Conservation (phyloP, 2,113 vertebrate genomes). For the Tringa solitaria region DNA sequence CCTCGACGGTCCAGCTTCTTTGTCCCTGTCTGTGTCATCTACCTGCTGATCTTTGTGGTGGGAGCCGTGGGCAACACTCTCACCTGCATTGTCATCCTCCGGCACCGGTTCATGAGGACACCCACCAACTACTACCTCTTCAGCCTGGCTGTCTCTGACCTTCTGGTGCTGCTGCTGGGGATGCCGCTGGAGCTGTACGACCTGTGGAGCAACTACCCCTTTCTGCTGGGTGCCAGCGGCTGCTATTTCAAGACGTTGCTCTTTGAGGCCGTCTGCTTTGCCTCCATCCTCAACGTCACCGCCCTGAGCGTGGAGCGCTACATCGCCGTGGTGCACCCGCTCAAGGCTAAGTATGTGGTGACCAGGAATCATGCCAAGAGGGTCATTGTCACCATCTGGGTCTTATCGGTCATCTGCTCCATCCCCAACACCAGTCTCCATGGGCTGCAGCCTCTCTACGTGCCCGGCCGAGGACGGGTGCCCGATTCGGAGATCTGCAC, state of each 20-base stretch:
- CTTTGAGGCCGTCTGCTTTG: slow-evolving; percentile 91
- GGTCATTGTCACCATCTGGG: slow-evolving; percentile 85
- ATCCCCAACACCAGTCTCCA: slow-evolving; percentile 94
- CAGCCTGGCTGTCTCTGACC: slow-evolving; percentile 90
- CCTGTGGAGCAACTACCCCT: slow-evolving; percentile 92
- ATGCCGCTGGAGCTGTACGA: slow-evolving; percentile 95
- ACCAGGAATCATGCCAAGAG: slow-evolving; percentile 85
- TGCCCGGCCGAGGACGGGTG: slow-evolving; percentile 63
- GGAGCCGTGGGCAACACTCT: slow-evolving; percentile 86
- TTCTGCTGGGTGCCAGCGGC: slow-evolving; percentile 82
- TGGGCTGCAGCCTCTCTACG: slow-evolving; percentile 73
- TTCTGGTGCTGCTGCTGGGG: slow-evolving; percentile 89
- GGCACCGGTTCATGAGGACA: slow-evolving; percentile 87
- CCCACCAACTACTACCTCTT: slow-evolving; percentile 96
- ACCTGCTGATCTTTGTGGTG: slow-evolving; percentile 87
- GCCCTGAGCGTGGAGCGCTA: slow-evolving; percentile 92
- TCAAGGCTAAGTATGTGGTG: slow-evolving; percentile 87
- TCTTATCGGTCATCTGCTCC: slow-evolving; percentile 82
- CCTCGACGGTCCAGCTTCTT: slow-evolving; percentile 82
- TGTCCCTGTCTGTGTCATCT: slow-evolving; percentile 82
- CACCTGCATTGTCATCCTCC: slow-evolving; percentile 87
- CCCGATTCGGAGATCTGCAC: slow-evolving; percentile 80
- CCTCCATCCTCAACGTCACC: slow-evolving; percentile 92
- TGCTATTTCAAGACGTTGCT: slow-evolving; percentile 92
- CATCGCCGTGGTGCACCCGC: slow-evolving; percentile 89